Base-by-base conservation (phyloP, 2,888 invertebrate genomes). In the Drosophila yooni region DNA sequence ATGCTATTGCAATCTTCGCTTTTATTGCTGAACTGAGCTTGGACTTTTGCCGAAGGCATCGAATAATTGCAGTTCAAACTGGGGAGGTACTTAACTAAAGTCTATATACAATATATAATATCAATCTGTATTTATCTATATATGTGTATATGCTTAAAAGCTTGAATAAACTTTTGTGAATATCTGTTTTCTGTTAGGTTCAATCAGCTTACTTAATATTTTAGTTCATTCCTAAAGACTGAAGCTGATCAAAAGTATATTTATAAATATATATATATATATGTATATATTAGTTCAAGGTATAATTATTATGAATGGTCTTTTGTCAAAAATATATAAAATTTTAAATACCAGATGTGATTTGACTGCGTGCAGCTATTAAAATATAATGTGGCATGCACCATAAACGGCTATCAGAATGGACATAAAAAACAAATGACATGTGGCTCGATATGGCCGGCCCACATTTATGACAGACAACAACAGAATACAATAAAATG, bases 341-440 rank as follows among this genome's bases (percentile, higher is more conserved):
- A 70, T 51, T 54, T 50, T 18, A 27, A 70, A 13, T 18, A 46
- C 11, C 5, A 36, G 4, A n/a, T 3, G 38, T 29, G 57, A 10
- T 18, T 58, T 57, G 10, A 33, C 33, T 29, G n/a, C 21, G 5
- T 48, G 29, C 29, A 50, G 63, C 54, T 48, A 69, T 81, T 82
- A 74, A 80, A 80, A 54, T 66, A 78, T 78, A 54, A 81, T 68
- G 50, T 66, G 56, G 13, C 50, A 38, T 57, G 64, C 59, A 59
- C 40, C 56, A 77, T 81, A 67, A 78, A 79, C 64, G 57, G 71
- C 51, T 71, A 76, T 76, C 76, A 38, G 29, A 38, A n/a, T 54
- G 81, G 50, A 56, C 79, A 79, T 78, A 74, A 79, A 81, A 78
- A 54, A 48, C 63, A 74, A 83, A 83, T 83, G 87, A 79, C 76